Percentiles rank a stretch among this genome's conserved stretches.
Evolutionary conservation across 2,113 vertebrate species (phyloP).

Genomic region (Plectropomus leopardus): DNA sequence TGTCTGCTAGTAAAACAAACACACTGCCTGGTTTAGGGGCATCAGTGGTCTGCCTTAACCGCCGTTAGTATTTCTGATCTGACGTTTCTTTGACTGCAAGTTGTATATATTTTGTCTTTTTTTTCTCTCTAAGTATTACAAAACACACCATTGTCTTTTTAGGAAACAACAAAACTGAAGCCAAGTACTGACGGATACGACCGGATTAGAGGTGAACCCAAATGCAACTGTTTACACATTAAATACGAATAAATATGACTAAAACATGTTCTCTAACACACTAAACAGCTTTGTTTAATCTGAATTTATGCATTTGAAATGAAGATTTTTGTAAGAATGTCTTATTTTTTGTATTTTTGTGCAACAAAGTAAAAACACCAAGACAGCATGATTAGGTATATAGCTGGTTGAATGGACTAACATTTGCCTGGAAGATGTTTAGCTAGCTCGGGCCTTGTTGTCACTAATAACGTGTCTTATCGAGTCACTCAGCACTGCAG

Average conservation of each 20-base stretch:
- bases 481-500: not conserved
- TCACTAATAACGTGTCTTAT: not conserved
- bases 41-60: not conserved
- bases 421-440: conserved; percentile 2
- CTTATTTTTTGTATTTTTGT: conserved; percentile 11
- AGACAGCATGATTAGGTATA: conserved; percentile 1
- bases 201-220: conserved; percentile 36
- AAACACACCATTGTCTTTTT: conserved; percentile 29
- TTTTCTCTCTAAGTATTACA: conserved; percentile 37
- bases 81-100: conserved; percentile 18
- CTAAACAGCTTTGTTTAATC: conserved; percentile 16
- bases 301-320: conserved; percentile 20
- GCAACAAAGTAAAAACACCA: conserved; percentile 27
- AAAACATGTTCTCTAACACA: not conserved
- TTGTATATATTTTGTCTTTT: conserved; percentile 36
- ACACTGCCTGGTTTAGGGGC: conserved; percentile 24
- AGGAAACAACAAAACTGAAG: conserved; percentile 21
- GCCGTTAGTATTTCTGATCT: conserved; percentile 2
- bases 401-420: conserved; percentile 22
- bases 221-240: conserved; percentile 17
- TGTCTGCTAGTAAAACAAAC: conserved; percentile 46
- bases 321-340: not conserved
- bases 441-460: conserved; percentile 10
- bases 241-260: conserved; percentile 40
- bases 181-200: conserved; percentile 17